phyloP scores from a whole-genome alignment of 2,113 vertebrate genomes.

The Pheucticus melanocephalus region DNA sequence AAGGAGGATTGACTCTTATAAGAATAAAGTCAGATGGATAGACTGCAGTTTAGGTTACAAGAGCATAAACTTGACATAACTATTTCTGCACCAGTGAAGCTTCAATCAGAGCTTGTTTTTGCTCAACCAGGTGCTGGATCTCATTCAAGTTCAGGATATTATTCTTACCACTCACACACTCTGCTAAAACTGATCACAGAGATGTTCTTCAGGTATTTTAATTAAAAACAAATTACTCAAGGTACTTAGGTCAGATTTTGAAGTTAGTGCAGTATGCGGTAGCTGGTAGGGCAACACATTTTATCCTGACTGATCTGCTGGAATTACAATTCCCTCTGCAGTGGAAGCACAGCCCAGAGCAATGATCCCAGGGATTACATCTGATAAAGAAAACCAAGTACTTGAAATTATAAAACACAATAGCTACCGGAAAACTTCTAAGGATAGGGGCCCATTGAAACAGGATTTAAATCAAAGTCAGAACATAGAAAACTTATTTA shows the following conservation, averaged over 20 bases:
- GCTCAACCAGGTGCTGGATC: neutral
- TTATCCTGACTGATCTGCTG: neutral
- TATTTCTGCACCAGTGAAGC: neutral
- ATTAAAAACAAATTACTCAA: neutral
- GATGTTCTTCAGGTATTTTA: neutral
- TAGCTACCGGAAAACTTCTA: neutral
- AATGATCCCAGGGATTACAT: neutral
- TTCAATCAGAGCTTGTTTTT: neutral
- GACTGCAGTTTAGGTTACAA: neutral
- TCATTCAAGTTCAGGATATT: neutral
- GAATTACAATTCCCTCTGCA: neutral
- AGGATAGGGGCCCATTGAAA: fast-evolving
- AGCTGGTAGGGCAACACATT: neutral
- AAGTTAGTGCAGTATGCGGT: neutral
- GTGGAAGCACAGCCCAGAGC: neutral
- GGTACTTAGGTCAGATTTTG: neutral
- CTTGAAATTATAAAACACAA: neutral
- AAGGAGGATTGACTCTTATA: neutral
- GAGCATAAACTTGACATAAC: neutral
- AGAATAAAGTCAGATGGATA: neutral
- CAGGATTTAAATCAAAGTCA: neutral
- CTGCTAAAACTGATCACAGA: neutral
- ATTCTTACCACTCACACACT: neutral
- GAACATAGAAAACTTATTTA: neutral
- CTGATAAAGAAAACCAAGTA: neutral